A percentile compares a stretch with the other conserved stretches of the same genome.
phyloP scores from a whole-genome alignment of 1,140 invertebrate genomes.

The Dreissena polymorpha region DNA sequence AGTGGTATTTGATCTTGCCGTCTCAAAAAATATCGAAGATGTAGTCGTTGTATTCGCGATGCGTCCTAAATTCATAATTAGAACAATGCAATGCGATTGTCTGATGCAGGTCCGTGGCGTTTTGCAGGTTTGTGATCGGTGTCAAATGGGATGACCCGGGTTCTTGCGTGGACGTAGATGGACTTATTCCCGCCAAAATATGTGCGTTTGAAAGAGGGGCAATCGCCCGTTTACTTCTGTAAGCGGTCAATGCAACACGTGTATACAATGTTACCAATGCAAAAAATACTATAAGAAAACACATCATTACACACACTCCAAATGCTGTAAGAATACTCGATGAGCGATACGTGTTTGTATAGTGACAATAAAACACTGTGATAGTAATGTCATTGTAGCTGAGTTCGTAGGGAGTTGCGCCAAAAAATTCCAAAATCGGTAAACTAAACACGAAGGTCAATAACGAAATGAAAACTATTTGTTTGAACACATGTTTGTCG shows the following conservation, averaged over 20 bases:
- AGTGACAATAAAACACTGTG: constrained; percentile 41
- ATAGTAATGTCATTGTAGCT: neutral
- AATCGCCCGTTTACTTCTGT: neutral
- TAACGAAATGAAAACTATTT: constrained; percentile 1
- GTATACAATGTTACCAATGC: constrained; percentile 31
- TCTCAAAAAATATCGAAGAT: no score
- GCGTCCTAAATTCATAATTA: no score
- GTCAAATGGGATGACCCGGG: no score
- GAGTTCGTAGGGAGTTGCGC: constrained; percentile 11
- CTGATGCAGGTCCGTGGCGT: no score
- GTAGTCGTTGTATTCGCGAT: no score
- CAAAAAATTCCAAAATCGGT: constrained; percentile 55
- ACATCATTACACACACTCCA: constrained; percentile 20
- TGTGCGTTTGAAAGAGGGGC: constrained; percentile 30
- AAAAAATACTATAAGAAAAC: constrained; percentile 13
- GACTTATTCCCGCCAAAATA: constrained; percentile 17
- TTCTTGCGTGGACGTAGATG: neutral
- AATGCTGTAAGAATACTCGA: constrained; percentile 24
- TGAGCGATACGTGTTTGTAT: constrained; percentile 10
- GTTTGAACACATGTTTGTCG: constrained; percentile 21
- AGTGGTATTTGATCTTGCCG: no score
- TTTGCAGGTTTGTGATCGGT: no score
- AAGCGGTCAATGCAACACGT: constrained; percentile 49
- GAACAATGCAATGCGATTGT: no score
- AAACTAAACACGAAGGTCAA: constrained; percentile 27